Evolutionary conservation across 2,888 invertebrate genomes (phyloP).

Genomic region (Zeuzera pyrina): DNA sequence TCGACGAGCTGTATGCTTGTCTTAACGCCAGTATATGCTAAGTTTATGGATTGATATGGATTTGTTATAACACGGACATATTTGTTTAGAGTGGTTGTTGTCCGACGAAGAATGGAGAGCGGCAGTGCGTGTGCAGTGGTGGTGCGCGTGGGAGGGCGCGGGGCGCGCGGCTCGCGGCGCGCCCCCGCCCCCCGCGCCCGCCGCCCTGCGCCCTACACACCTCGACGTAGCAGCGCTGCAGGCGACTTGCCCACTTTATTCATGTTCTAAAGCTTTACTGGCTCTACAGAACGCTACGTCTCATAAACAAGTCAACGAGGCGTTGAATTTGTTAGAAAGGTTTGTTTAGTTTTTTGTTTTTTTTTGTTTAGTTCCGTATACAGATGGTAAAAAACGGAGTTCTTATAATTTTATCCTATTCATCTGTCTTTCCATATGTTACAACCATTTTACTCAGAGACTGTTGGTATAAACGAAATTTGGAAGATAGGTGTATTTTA

Average conservation of each 20-base stretch:
- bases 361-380: too few species aligned
- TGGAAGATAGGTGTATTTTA: too few species aligned
- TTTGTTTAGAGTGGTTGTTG: conserved; percentile 45
- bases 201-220: conserved; percentile 31
- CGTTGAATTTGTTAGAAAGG: conserved; percentile 72
- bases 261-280: conserved; percentile 65
- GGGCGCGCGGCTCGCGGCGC: conserved; percentile 25
- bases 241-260: conserved; percentile 64
- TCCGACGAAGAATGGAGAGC: conserved; percentile 45
- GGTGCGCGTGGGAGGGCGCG: conserved; percentile 35
- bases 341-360: conserved; percentile 26
- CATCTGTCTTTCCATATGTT: too few species aligned
- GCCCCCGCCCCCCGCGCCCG: conserved; percentile 29
- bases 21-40: too few species aligned
- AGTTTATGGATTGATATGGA: background rate
- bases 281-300: conserved; percentile 77
- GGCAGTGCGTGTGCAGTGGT: conserved; percentile 49
- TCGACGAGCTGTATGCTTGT: too few species aligned
- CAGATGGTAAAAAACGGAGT: too few species aligned
- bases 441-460: too few species aligned
- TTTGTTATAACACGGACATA: background rate
- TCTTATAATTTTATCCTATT: too few species aligned
- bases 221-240: conserved; percentile 63
- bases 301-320: conserved; percentile 70
- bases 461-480: too few species aligned